Base-by-base conservation (phyloP, 2,888 invertebrate species). In the Sesia bembeciformis region DNA sequence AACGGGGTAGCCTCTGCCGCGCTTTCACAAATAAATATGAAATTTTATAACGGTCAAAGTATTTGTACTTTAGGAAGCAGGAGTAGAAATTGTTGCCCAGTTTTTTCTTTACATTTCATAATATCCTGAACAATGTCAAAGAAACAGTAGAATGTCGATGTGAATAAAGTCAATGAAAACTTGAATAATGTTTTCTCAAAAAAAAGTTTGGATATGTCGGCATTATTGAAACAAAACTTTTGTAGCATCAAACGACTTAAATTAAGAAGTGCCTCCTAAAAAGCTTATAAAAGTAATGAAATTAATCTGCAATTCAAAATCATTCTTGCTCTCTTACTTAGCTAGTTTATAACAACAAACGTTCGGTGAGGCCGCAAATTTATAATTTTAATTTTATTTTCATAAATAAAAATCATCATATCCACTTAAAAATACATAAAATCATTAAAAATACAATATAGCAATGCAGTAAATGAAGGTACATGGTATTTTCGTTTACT, bases 301-400 rank as follows among this genome's bases (percentile, higher is more conserved):
- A 79, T 81, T 81, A 81, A 81, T 81, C 81, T 81, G 74, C 81
- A 81, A 79, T 81, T 81, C 81, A 78, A 80, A 81, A 75, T 78
- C 72, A 67, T 46, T 51, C 8, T 56, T 72, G 70, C 67, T 72
- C 71, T 72, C 70, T 68, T 74, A 70, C 73, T 64, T 63, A 57
- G 58, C 40, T 40, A 66, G 63, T 67, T 65, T 72, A 46, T 46
- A 46, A 5, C 46, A 46, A 46, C 7, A 46, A n/a, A 46, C 23
- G 46, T 46, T 23, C 2, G 23, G 23, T 23, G 2, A 23, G 23
- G 23, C 23, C 23, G 23, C 23, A 23, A 23, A 23, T 23, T 23
- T 23, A 23, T 23, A 23, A 23, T 23, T 23, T 23, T 23, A 1
- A 23, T 23, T 23, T 23, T 23, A 23, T 23, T 23, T 23, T 23